Percentiles rank a stretch among this genome's conserved stretches.
phyloP scores from a whole-genome alignment of 2,888 invertebrate species.

The Pollenia angustigena region DNA sequence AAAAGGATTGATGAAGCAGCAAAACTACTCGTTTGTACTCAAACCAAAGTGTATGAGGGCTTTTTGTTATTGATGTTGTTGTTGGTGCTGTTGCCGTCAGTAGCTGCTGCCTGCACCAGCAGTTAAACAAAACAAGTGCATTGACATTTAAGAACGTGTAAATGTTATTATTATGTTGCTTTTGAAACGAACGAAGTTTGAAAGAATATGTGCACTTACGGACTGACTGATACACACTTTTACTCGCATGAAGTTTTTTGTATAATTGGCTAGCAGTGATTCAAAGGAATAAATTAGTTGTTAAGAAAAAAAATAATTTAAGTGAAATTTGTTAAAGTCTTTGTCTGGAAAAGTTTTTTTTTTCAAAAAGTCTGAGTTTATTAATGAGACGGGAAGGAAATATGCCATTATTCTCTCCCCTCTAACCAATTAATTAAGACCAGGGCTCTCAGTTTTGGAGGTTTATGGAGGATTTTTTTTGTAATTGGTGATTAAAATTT shows the following conservation, averaged over 20 bases:
- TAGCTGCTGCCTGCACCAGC: slow-evolving; percentile 49
- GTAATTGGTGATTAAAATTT: too few species aligned
- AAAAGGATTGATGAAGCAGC: slow-evolving; percentile 69
- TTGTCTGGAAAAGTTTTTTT: too few species aligned
- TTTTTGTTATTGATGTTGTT: slow-evolving; percentile 11
- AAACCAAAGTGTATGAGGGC: slow-evolving; percentile 31
- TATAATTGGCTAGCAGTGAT: slow-evolving; percentile 22
- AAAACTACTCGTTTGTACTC: slow-evolving; percentile 54
- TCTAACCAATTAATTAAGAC: too few species aligned
- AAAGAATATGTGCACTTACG: background rate
- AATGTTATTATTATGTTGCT: slow-evolving; percentile 71
- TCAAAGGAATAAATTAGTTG: slow-evolving; percentile 16
- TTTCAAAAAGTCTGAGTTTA: too few species aligned
- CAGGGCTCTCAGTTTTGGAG: too few species aligned
- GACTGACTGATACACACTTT: slow-evolving; percentile 20
- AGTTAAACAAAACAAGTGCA: slow-evolving; percentile 69
- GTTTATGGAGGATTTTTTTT: too few species aligned
- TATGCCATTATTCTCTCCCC: too few species aligned
- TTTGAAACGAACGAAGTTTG: slow-evolving; percentile 34
- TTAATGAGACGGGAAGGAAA: too few species aligned
- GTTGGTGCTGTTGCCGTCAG: slow-evolving; percentile 18
- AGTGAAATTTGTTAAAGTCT: background rate
- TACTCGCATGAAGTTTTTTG: slow-evolving; percentile 21
- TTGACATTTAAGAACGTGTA: slow-evolving; percentile 72
- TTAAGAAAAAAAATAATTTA: background rate